Evolutionary conservation across 1,140 invertebrate species (phyloP).

Genomic region (Aphaenogaster floridana): DNA sequence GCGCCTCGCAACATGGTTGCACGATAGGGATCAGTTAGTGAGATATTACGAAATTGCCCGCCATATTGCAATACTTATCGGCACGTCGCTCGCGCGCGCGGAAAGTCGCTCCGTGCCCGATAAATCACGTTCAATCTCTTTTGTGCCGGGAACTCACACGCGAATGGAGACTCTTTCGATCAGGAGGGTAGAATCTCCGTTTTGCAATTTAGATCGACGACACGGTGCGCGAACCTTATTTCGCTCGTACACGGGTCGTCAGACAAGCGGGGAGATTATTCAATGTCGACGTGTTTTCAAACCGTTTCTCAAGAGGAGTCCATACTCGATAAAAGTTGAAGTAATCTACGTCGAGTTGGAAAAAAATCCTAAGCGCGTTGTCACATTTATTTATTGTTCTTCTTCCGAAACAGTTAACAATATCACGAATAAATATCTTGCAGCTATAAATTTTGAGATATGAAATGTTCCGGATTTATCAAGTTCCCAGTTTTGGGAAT

Average conservation of each 20-base stretch:
- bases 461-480: neutral
- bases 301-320: constrained; percentile 1
- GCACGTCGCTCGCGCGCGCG: constrained; percentile 23
- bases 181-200: constrained; percentile 57
- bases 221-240: constrained; percentile 57
- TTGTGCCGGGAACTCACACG: constrained; percentile 24
- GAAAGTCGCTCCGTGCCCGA: constrained; percentile 39
- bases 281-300: constrained; percentile 30
- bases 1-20: constrained; percentile 52
- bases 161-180: constrained; percentile 44
- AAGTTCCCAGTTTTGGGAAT: neutral
- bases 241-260: constrained; percentile 51
- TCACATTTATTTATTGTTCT: neutral
- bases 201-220: constrained; percentile 61
- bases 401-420: neutral
- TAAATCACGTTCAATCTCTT: constrained; percentile 62
- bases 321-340: neutral
- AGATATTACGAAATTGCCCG: constrained; percentile 66
- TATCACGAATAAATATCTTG: constrained; percentile 1
- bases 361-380: neutral
- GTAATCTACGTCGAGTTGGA: neutral
- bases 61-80: constrained; percentile 64
- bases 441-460: neutral
- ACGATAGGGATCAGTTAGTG: constrained; percentile 59
- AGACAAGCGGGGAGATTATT: constrained; percentile 41